phyloP scores from a whole-genome alignment of 2,888 invertebrate genomes.

The Anagyrus pseudococci region DNA sequence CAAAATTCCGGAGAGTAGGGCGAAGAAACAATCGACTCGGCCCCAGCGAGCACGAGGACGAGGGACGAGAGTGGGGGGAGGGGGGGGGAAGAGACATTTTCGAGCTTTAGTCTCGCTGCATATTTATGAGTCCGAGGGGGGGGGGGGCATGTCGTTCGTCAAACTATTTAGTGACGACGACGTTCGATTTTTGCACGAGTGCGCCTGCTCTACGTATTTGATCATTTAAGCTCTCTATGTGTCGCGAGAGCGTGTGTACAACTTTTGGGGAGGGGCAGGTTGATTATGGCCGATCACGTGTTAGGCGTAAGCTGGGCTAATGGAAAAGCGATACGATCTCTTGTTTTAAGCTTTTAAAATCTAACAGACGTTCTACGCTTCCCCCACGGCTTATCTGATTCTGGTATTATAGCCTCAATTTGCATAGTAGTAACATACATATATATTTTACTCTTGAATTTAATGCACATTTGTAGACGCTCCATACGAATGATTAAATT shows the following conservation, averaged over 20 bases:
- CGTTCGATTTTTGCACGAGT: not conserved
- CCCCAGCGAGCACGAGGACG: too few species aligned
- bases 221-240: not conserved
- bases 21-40: not conserved
- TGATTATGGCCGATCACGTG: too few species aligned
- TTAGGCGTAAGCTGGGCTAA: too few species aligned
- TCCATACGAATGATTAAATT: too few species aligned
- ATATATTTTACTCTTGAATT: too few species aligned
- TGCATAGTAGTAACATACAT: too few species aligned
- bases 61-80: too few species aligned
- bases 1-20: not conserved
- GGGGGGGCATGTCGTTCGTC: constrained; percentile 33
- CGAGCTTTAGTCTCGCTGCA: constrained; percentile 38
- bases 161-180: constrained; percentile 40
- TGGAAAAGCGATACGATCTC: not conserved
- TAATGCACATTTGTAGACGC: too few species aligned
- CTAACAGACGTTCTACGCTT: too few species aligned
- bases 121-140: constrained; percentile 47
- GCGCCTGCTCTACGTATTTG: not conserved
- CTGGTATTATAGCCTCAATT: too few species aligned
- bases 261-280: not conserved
- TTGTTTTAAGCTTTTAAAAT: not conserved
- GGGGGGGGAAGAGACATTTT: not conserved
- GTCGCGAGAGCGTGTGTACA: not conserved
- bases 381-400: too few species aligned